Evolutionary conservation across 2,113 vertebrate species (phyloP), one percentile per base, ranked within the genome.

Genomic region (Alces alces): DNA sequence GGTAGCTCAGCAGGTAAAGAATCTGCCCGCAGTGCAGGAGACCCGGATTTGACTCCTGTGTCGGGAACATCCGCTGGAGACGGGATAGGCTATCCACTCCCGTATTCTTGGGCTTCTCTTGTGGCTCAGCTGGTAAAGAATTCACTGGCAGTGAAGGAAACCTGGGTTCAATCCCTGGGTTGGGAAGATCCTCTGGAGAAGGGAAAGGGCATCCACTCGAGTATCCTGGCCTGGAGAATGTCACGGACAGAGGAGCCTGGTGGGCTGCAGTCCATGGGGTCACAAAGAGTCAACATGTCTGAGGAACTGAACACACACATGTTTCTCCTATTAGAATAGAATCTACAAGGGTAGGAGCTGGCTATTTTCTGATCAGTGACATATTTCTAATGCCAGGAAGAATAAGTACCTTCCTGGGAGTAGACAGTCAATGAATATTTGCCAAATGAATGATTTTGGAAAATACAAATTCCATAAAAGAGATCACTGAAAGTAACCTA

Each of bases 161-260:
- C 19, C n/a, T 70, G 66, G n/a, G n/a, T 70, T 23, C 0, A 0
- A 43, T 43, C 10, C 23, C 21, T 73, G 23, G 23, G 12, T 76
- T 43, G 39, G 36, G 23, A 43, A 76, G 13, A 27, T 43, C 1
- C 36, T 23, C 21, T 76, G 25, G 70, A 43, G 39, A 6, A 76
- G 39, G 3, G 15, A 76, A 76, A 43, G 36, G 12, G 11, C 25
- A 27, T 39, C 6, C 1, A 25, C 70, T 76, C 39, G 6, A 76
- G 23, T 43, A 76, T 76, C 27, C 39, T 43, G 21, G 70, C 36
- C 70, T 76, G 70, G 70, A 73, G 70, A 73, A 73, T 73, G 39
- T 1, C 21, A 12, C 14, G 36, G 23, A 73, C 6, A 2, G 70
- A 76, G 21, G 36, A 43, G 12, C 70, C 5, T 76, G 70, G 23